These are phyloP conservation scores for Brachyhypopomus gauderio DNA, from an alignment of 2,113 vertebrate genomes.

Conservation along the genomic window DNA sequence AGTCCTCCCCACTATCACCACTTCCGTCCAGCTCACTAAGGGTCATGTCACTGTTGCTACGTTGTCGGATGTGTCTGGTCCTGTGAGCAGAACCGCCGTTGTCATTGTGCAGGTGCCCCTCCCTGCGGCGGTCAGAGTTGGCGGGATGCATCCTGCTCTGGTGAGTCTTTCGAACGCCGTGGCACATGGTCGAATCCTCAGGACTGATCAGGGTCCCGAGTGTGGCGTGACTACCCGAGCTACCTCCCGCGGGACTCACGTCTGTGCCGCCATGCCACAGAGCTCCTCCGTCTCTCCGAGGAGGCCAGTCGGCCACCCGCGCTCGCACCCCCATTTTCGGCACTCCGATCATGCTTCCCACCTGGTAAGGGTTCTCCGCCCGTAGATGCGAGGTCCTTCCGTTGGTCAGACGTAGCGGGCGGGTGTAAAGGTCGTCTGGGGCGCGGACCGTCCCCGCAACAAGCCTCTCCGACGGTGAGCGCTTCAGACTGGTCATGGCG, in stretches of 20 bases:
- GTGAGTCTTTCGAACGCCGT: conserved; percentile 93
- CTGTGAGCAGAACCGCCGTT: conserved; percentile 91
- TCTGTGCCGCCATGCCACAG: conserved; percentile 1
- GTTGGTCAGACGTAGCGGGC: conserved; percentile 91
- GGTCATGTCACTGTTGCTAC: conserved; percentile 98
- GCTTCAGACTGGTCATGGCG: conserved; percentile 97
- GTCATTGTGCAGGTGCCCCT: conserved; percentile 88
- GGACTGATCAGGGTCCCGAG: conserved; percentile 87
- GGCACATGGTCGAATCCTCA: conserved; percentile 94
- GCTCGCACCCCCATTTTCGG: conserved; percentile 98
- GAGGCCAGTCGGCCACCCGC: conserved; percentile 97
- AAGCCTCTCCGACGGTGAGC: conserved; percentile 95
- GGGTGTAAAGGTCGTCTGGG: conserved; percentile 93
- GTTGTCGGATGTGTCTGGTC: conserved; percentile 92
- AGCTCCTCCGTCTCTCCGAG: conserved; percentile 86
- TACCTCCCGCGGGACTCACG: conserved; percentile 48
- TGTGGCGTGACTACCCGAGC: conserved; percentile 77
- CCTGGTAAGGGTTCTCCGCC: conserved; percentile 89
- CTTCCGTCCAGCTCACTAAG: conserved; percentile 90
- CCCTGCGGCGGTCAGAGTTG: conserved; percentile 42
- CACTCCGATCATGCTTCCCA: conserved; percentile 89
- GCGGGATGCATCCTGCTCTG: conserved; percentile 87
- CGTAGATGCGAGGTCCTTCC: conserved; percentile 89
- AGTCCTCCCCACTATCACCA: conserved; percentile 89
- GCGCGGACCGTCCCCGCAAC: conserved; percentile 84